Evolutionary conservation across 92 coral and sea anemone genomes (phyloP), one percentile per base, ranked within the genome.

Genomic region (Umimayanthus kanabou): DNA sequence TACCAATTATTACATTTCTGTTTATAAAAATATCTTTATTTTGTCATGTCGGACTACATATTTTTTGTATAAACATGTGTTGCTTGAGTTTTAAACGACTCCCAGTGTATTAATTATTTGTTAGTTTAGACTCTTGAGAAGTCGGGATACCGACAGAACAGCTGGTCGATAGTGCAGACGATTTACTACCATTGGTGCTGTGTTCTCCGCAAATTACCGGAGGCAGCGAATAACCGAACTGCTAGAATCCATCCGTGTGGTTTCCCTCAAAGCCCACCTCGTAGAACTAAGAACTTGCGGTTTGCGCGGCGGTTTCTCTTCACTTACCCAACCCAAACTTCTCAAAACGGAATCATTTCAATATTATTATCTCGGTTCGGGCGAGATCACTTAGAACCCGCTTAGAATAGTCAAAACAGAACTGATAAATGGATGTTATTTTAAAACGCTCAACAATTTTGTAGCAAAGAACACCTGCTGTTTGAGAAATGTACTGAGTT

Each of bases 161-260:
- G 85, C 85, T 81, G 85, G 45, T 37, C 23, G 37, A 14, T 30
- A 22, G 29, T 6, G 33, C 30, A 15, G 29, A 7, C 39, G 47
- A 40, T 18, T 11, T 33, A 33, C 37, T 11, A n/a, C 40, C 18
- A 64, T 64, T 64, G 22, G 33, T 29, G 28, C 33, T 70, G n/a
- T 55, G 65, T 80, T 80, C 49, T 80, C 45, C 73, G 22, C 85
- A 15, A 61, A 65, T 81, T 26, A 64, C 85, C 58, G 73, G 57
- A 33, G 85, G 85, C 85, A 64, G 2, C 1, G 14, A 47, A 64
- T 69, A 61, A 45, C 11, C 9, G 40, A 47, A 23, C 69, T 18
- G 79, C 47, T 39, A 40, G 40, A 75, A 66, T 45, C 76, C 22
- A n/a, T 39, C 55, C 47, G 11, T 81, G 57, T 61, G 76, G 75